A percentile compares a stretch with the other conserved stretches of the same genome.
Conservation (phyloP, 1,140 invertebrate genomes). For the Zaprionus capensis region DNA sequence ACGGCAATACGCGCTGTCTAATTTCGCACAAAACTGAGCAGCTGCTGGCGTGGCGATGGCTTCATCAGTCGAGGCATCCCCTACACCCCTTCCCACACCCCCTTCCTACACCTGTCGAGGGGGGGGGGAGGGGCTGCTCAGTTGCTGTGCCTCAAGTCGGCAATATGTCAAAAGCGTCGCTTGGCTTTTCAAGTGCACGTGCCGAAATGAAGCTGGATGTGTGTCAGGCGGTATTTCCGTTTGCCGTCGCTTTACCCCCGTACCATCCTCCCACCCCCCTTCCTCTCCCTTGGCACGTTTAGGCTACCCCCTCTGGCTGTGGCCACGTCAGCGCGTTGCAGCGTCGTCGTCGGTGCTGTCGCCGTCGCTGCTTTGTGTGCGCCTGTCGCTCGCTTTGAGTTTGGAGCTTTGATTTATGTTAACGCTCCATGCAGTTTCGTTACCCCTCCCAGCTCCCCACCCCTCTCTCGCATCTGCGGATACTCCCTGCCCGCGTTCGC, state of each 20-base stretch:
- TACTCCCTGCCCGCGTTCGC: background rate
- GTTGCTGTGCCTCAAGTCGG: constrained; percentile 29
- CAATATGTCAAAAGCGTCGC: constrained; percentile 60
- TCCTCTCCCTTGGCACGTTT: background rate
- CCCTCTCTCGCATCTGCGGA: background rate
- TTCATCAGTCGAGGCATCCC: constrained; percentile 4
- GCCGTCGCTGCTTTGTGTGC: constrained; percentile 44
- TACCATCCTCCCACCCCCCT: background rate
- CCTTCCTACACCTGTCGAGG: background rate
- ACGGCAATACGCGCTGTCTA: constrained; percentile 64
- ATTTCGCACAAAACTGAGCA: constrained; percentile 68
- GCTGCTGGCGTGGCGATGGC: constrained; percentile 33
- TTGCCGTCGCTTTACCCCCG: constrained; percentile 8
- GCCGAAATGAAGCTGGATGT: constrained; percentile 75
- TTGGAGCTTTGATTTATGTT: constrained; percentile 77
- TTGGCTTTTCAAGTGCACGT: constrained; percentile 75
- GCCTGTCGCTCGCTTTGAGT: constrained; percentile 75
- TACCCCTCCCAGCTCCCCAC: background rate
- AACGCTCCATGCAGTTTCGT: constrained; percentile 52
- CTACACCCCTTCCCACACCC: background rate
- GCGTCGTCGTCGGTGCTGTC: background rate
- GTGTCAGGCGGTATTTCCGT: constrained; percentile 69
- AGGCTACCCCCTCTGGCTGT: constrained; percentile 1
- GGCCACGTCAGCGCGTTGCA: constrained; percentile 32
- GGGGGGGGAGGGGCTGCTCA: background rate